phyloP scores from a whole-genome alignment of 2,113 vertebrate genomes.

The Plecturocebus donacophilus region DNA sequence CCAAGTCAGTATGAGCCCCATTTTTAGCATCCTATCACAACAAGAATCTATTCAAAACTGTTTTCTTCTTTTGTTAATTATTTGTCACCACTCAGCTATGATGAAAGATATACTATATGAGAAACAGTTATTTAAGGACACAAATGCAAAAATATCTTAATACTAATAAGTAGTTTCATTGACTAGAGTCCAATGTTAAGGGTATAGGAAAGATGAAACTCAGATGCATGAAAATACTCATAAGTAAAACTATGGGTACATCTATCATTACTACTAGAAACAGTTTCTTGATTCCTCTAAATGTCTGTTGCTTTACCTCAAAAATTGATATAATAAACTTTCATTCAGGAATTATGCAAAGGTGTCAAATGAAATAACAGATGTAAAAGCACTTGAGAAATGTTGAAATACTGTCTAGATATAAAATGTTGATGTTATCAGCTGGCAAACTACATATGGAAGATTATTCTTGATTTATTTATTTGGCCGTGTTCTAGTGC shows the following conservation, averaged over 20 bases:
- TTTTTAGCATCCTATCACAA: neutral
- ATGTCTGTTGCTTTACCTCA: neutral
- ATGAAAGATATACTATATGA: constrained; percentile 14
- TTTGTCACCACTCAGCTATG: constrained; percentile 16
- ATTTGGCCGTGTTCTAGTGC: neutral
- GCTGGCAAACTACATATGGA: neutral
- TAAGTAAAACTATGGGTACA: neutral
- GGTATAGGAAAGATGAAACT: neutral
- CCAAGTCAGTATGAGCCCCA: neutral
- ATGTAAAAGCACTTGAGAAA: neutral
- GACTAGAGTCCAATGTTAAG: neutral
- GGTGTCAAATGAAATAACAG: neutral
- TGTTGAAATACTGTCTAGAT: neutral
- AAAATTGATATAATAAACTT: neutral
- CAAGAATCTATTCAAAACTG: constrained; percentile 22
- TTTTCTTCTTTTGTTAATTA: neutral
- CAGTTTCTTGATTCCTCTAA: neutral
- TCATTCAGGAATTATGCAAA: neutral
- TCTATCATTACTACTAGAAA: neutral
- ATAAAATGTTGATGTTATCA: neutral
- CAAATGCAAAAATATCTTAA: neutral
- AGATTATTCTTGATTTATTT: neutral
- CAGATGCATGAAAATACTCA: neutral
- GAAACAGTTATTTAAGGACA: constrained; percentile 45
- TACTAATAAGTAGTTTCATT: neutral